Evolutionary conservation across 2,113 vertebrate genomes (phyloP).

Genomic region (Procapra przewalskii): DNA sequence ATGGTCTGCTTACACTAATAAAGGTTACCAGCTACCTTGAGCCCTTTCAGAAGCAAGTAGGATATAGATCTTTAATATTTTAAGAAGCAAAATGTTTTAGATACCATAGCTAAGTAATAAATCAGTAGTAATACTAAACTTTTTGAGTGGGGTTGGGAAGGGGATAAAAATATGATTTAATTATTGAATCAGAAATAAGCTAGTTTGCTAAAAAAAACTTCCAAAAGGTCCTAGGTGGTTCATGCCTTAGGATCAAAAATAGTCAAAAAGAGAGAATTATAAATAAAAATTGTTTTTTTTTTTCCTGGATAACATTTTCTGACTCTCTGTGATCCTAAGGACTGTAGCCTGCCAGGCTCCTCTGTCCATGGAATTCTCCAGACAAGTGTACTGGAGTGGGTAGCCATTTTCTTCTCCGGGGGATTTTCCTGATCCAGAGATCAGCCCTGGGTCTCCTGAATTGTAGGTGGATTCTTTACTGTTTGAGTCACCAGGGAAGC

Average conservation of each 20-base stretch:
- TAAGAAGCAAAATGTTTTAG: not conserved
- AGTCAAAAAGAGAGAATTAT: not conserved
- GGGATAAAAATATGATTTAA: not conserved
- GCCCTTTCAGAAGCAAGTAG: not conserved
- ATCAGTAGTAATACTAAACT: not conserved
- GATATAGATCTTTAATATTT: not conserved
- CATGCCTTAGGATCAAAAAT: not conserved
- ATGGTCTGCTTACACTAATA: constrained; percentile 17
- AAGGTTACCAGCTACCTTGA: constrained; percentile 47
- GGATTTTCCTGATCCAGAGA: not conserved
- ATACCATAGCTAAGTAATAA: not conserved
- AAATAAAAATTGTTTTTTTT: not conserved
- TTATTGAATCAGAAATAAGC: constrained; percentile 38
- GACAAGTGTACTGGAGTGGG: not conserved
- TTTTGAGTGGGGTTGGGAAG: not conserved
- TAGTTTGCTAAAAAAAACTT: not conserved
- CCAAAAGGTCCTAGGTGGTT: not conserved
- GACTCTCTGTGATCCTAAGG: not conserved
- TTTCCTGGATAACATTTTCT: not conserved
- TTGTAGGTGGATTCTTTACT: not conserved
- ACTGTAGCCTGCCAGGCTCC: not conserved
- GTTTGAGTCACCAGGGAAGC: not conserved
- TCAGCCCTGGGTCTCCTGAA: not conserved
- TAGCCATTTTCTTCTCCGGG: not conserved
- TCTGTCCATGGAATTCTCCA: not conserved